Conservation (phyloP, 2,113 vertebrate species). For the Heloderma charlesbogerti region DNA sequence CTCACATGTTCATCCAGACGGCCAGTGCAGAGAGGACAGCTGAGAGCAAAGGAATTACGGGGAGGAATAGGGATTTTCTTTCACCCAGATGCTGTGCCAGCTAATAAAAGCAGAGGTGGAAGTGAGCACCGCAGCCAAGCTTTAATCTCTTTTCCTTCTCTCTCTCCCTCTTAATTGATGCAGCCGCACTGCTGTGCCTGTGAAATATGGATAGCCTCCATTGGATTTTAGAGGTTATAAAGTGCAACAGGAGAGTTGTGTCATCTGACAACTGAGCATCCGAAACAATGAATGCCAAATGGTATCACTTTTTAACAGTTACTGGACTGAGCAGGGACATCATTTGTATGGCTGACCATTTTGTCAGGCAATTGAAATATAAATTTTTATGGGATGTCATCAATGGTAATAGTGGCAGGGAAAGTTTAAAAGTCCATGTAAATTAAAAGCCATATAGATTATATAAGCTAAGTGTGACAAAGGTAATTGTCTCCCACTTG, state of each 20-base stretch:
- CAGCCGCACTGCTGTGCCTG: not conserved
- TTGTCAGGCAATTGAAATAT: constrained; percentile 6
- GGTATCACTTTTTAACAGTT: not conserved
- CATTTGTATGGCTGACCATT: constrained; percentile 8
- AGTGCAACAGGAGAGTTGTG: not conserved
- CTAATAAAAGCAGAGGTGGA: constrained; percentile 37
- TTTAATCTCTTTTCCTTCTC: constrained; percentile 18
- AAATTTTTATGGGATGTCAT: not conserved
- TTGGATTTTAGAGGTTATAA: not conserved
- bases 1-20: not conserved
- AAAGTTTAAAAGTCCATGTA: not conserved
- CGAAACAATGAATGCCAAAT: not conserved
- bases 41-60: constrained; percentile 6
- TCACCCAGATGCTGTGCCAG: constrained; percentile 18
- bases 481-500: constrained; percentile 11
- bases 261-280: not conserved
- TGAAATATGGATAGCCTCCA: not conserved
- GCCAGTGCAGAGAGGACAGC: constrained; percentile 2
- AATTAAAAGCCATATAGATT: constrained; percentile 18
- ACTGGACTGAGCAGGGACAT: constrained; percentile 1
- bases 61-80: constrained; percentile 1
- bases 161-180: not conserved
- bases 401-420: not conserved
- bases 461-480: not conserved
- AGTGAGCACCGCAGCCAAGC: constrained; percentile 12